Conservation (phyloP, 2,797 vertebrate genomes). For the Sebastes vulpes region DNA sequence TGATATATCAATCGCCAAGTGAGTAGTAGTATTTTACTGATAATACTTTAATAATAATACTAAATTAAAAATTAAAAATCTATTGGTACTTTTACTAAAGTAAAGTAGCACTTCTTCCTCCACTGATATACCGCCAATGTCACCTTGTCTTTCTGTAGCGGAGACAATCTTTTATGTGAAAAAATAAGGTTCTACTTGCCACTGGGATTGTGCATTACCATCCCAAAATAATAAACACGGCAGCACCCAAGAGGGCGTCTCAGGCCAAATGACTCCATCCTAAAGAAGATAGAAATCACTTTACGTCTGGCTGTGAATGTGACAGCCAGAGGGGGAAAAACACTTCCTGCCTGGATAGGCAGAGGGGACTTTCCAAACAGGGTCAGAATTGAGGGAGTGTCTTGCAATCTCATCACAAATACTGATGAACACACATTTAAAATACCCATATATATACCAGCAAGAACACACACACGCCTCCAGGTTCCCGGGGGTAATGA, state of each 20-base stretch:
- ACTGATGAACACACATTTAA: constrained; percentile 17
- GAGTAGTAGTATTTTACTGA: neutral
- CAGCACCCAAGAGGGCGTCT: constrained; percentile 14
- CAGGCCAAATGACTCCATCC: constrained; percentile 24
- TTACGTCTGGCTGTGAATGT: constrained; percentile 47
- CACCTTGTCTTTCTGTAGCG: neutral
- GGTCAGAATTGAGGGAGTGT: constrained; percentile 44
- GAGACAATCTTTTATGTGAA: neutral
- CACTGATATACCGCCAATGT: neutral
- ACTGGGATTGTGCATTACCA: neutral
- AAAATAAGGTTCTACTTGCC: neutral
- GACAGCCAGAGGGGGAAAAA: constrained; percentile 22
- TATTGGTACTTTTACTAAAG: neutral
- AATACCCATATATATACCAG: neutral
- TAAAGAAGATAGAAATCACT: constrained; percentile 69
- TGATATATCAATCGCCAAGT: neutral
- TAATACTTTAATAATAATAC: neutral
- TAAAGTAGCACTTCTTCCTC: neutral
- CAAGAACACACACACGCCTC: constrained; percentile 12
- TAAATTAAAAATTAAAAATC: no score
- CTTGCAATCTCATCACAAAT: constrained; percentile 35
- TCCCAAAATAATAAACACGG: constrained; percentile 60
- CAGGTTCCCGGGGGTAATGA: constrained; percentile 45
- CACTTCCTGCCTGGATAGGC: constrained; percentile 63
- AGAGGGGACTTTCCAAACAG: constrained; percentile 68